Percentiles rank a stretch among this genome's conserved stretches.
phyloP scores from a whole-genome alignment of 1,140 invertebrate species.

The Melanaphis sacchari region DNA sequence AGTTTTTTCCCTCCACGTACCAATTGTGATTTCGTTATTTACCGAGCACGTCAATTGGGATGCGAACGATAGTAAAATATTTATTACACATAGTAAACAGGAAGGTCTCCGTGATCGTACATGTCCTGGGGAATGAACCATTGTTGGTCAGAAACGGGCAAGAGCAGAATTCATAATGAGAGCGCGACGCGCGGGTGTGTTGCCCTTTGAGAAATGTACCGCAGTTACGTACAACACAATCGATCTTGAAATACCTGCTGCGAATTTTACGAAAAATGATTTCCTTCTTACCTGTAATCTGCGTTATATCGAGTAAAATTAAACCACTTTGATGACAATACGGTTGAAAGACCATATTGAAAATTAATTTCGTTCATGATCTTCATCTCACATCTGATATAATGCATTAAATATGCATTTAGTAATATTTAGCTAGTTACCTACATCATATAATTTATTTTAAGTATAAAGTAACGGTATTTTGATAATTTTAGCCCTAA shows the following conservation, averaged over 20 bases:
- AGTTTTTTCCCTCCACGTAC: not conserved
- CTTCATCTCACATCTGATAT: not conserved
- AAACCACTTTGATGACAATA: not conserved
- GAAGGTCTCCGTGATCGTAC: slow-evolving; percentile 50
- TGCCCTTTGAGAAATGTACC: slow-evolving; percentile 56
- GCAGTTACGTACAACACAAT: not conserved
- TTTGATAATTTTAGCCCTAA: not conserved
- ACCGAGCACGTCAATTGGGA: slow-evolving; percentile 42
- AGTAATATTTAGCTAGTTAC: too few species aligned
- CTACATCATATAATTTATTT: not conserved
- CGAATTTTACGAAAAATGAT: not conserved
- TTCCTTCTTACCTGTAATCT: not conserved
- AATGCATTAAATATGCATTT: too few species aligned
- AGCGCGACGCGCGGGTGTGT: slow-evolving; percentile 46
- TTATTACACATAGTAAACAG: slow-evolving; percentile 47
- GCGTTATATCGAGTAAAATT: not conserved
- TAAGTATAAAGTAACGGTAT: not conserved
- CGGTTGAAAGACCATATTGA: not conserved
- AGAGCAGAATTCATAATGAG: slow-evolving; percentile 57
- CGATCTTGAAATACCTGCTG: not conserved
- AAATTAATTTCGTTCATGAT: not conserved
- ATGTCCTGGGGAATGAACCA: slow-evolving; percentile 51
- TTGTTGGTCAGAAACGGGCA: slow-evolving; percentile 53
- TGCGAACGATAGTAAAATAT: slow-evolving; percentile 53
- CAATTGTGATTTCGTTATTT: slow-evolving; percentile 25